Conservation (phyloP, 2,113 vertebrate genomes). For the Hiodon alosoides region DNA sequence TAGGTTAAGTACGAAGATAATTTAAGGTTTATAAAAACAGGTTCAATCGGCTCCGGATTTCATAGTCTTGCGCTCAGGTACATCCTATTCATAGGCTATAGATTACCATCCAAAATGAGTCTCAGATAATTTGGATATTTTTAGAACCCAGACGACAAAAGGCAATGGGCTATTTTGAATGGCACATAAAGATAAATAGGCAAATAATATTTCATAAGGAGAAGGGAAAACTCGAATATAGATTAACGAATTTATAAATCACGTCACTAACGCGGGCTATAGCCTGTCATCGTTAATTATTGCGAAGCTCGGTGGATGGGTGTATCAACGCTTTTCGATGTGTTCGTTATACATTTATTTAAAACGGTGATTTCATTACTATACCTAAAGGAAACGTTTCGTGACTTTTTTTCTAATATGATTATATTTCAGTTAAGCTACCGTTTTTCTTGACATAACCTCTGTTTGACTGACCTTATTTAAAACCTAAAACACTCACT, state of each 20-base stretch:
- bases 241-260: background rate
- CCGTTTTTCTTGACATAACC: conserved; percentile 23
- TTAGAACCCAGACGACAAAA: too few species aligned
- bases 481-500: conserved; percentile 1
- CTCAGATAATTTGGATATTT: too few species aligned
- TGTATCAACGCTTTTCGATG: background rate
- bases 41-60: too few species aligned
- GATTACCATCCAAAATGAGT: too few species aligned
- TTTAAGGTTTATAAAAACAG: too few species aligned
- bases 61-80: too few species aligned
- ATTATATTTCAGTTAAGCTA: conserved; percentile 13
- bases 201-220: too few species aligned
- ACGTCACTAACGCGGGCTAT: background rate
- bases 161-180: too few species aligned
- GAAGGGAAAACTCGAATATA: background rate
- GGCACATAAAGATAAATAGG: too few species aligned
- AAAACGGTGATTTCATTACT: conserved; percentile 19
- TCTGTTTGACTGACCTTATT: conserved; percentile 10
- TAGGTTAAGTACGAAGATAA: too few species aligned
- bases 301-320: background rate
- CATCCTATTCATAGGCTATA: too few species aligned
- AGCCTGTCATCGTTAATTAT: background rate
- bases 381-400: conserved; percentile 16
- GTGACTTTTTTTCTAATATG: conserved; percentile 14
- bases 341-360: background rate